Evolutionary conservation across 2,888 invertebrate species (phyloP), one percentile per base, ranked within the genome.

Genomic region (Drosophila emarginata): DNA sequence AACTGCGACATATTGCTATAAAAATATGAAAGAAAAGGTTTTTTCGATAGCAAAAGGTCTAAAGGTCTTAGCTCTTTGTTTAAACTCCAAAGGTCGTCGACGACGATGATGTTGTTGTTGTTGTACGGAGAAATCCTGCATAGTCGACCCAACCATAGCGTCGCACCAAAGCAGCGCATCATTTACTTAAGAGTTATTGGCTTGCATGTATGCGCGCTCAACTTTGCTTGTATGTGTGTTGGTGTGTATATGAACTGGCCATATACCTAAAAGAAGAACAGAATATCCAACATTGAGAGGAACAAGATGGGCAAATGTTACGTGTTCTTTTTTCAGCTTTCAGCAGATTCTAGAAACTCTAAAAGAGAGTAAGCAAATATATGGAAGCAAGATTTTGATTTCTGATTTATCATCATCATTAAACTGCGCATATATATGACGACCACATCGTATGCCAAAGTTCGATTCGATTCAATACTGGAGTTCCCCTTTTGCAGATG

Each of bases 1-100:
- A 70, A 72, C 66, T 69, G 72, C 68, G 36, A 52, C 62, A 60
- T 62, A 72, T 62, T 63, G 67, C 77, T 77, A 72, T 50, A 77
- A 77, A 66, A 57, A 71, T 62, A 74, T 45, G 53, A 67, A 62
- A 71, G 18, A 75, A 74, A 68, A 67, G 45, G 60, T n/a, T 51
- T 58, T 72, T 58, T 73, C 56, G 50, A 36, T 61, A 52, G 72
- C 56, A 72, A 68, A 11, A 28, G 32, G 32, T 32, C 53, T 23
- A 15, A 15, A 54, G 39, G 18, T 51, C 64, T 59, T 56, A 56
- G 59, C 15, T 64, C 64, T 51, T 52, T 60, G 28, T 23, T 18
- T 51, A 23, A 51, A 39, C 18, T 72, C 72, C 69, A 58, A n/a
- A 37, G 28, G 7, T 54, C 45, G 18, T 4, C 21, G 45, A 45